Evolutionary conservation across 2,888 invertebrate species (phyloP), one percentile per base, ranked within the genome.

Genomic region (Odontothrips loti): DNA sequence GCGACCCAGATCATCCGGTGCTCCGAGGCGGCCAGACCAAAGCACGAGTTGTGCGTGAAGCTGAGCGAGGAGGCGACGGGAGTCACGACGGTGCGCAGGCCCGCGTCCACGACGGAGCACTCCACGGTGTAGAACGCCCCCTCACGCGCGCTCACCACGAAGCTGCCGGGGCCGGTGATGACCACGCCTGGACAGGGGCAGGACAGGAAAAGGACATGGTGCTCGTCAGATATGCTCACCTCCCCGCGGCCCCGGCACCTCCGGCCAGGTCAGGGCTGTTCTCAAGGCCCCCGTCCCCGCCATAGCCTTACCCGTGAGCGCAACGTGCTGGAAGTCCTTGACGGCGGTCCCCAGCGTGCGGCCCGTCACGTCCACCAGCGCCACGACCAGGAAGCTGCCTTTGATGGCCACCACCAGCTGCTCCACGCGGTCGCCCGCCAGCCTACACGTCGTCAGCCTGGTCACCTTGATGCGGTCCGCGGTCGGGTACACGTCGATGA

Each of bases 1-100:
- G 82, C 80, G 34, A 82, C 83, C 29, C 82, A 81, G 58, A 83
- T 81, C n/a, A 80, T 79, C 17, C 79, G 80, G 79, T 81, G 83
- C 29, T 79, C 51, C 2, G 83, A 82, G 12, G 80, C n/a, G 47
- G 82, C 80, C 20, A 83, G 27, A 12, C 83, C 83, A 68, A 82
- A 82, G 51, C 83, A 80, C 79, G n/a, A 75, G 68, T 27, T 27
- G 68, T 75, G 23, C 11, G 68, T 2, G 27, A 75, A 75, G 68
- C 10, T 27, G 23, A 75, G 68, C 11, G 23, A 27, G 68, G 23
- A 23, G 68, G 23, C 23, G 23, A 75, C 23, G 68, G 68, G 23
- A 10, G 23, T 27, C 11, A 75, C 68, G 27, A 12, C 68, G 23
- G 27, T 75, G 23, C 68, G 68, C 68, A 75, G 68, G 23, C 68